Conservation (phyloP, 2,113 vertebrate genomes). For the Crotalus tigris region DNA sequence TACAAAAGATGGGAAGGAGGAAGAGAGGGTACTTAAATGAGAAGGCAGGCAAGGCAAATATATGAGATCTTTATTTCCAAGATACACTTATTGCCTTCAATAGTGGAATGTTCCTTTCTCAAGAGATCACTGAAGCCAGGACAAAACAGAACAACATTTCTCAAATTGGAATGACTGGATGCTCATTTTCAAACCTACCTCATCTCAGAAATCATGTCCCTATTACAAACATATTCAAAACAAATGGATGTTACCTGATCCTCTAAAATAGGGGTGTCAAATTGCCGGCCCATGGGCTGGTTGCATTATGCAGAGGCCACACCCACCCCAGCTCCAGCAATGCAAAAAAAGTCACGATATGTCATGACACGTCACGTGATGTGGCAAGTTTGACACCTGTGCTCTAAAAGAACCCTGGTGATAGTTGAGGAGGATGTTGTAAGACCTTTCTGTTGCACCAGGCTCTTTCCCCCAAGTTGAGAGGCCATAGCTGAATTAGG, state of each 20-base stretch:
- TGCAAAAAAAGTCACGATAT: no score
- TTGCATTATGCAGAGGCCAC: no score
- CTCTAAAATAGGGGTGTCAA: no score
- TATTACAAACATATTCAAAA: background rate
- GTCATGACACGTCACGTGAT: no score
- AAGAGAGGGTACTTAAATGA: background rate
- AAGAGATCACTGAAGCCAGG: background rate
- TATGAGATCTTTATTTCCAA: slow-evolving; percentile 33
- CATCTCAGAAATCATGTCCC: background rate
- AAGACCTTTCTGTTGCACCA: background rate
- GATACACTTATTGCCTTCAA: slow-evolving; percentile 7
- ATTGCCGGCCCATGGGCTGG: no score
- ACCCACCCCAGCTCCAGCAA: no score
- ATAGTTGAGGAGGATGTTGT: background rate
- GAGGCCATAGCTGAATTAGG: background rate
- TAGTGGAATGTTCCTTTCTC: slow-evolving; percentile 5
- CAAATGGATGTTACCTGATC: background rate
- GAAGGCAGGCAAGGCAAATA: background rate
- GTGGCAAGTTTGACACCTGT: no score
- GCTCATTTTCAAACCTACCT: background rate
- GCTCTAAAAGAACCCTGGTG: background rate
- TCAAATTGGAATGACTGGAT: slow-evolving; percentile 5
- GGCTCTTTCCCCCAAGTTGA: background rate
- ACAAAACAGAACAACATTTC: background rate
- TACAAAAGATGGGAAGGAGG: background rate